phyloP scores from a whole-genome alignment of 53 echinoderm and acorn worm genomes.

The Glandiceps talaboti region DNA sequence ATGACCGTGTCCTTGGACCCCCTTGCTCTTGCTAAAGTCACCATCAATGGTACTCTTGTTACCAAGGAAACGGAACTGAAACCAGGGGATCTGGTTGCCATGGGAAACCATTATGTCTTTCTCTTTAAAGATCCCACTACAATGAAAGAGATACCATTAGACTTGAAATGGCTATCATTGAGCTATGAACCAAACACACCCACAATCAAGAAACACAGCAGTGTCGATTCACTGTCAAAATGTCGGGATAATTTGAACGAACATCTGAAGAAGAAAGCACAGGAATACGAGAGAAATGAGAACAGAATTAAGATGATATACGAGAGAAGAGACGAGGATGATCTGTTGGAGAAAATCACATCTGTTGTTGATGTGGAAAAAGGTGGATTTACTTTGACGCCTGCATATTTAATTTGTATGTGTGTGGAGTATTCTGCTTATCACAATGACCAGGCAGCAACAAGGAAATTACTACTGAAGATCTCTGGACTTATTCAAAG shows the following conservation, averaged over 20 bases:
- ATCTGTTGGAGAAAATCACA: constrained; percentile 40
- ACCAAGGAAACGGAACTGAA: constrained; percentile 40
- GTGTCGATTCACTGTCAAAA: background rate
- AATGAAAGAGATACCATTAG: background rate
- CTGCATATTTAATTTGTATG: constrained; percentile 46
- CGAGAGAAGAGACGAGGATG: constrained; percentile 43
- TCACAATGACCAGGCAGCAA: constrained; percentile 41
- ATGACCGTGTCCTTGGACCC: constrained; percentile 46
- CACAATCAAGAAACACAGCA: background rate
- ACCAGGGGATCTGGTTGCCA: constrained; percentile 59
- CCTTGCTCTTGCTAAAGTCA: constrained; percentile 34
- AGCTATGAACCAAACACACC: background rate
- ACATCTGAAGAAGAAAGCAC: constrained; percentile 46
- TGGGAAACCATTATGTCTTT: constrained; percentile 74
- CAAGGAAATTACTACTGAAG: constrained; percentile 52
- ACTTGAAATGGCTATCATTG: background rate
- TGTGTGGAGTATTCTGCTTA: constrained; percentile 80
- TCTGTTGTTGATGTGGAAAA: constrained; percentile 20
- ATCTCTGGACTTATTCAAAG: constrained; percentile 57
- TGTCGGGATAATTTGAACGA: background rate
- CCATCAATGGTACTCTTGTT: constrained; percentile 52
- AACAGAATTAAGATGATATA: constrained; percentile 53
- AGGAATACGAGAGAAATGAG: constrained; percentile 41
- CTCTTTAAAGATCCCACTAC: constrained; percentile 64
- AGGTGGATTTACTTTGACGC: constrained; percentile 25